Evolutionary conservation across 2,797 vertebrate species (phyloP).

Genomic region (Melanotaenia pygmaea): DNA sequence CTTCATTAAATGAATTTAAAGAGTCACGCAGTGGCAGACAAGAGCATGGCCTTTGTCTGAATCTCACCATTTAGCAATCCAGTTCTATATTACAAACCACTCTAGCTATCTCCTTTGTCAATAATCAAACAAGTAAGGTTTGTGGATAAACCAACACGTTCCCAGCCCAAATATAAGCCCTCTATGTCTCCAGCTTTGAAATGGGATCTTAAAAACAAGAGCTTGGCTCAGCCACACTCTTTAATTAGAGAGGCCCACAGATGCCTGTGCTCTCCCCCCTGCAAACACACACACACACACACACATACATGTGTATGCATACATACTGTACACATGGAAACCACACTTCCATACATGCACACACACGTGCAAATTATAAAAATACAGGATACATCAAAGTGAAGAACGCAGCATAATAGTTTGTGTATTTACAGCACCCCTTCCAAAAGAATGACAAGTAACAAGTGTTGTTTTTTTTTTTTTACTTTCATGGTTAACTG

Average conservation of each 20-base stretch:
- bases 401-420: conserved; percentile 55
- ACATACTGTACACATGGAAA: conserved; percentile 18
- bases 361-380: conserved; percentile 39
- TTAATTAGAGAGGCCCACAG: conserved; percentile 81
- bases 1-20: conserved; percentile 35
- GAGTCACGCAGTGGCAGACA: conserved; percentile 37
- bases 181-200: conserved; percentile 75
- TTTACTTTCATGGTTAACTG: conserved; percentile 35
- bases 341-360: conserved; percentile 9
- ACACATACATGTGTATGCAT: conserved; percentile 20
- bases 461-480: conserved; percentile 43
- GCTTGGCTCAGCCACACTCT: conserved; percentile 68
- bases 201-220: conserved; percentile 82
- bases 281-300: conserved; percentile 19
- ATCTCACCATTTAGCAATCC: conserved; percentile 23
- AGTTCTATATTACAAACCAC: conserved; percentile 19
- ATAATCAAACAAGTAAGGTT: conserved; percentile 50
- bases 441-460: conserved; percentile 48
- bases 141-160: conserved; percentile 71
- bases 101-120: conserved; percentile 34
- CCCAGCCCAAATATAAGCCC: conserved; percentile 76
- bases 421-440: conserved; percentile 63
- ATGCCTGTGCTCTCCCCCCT: conserved; percentile 56
- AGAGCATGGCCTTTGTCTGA: conserved; percentile 52
- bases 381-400: conserved; percentile 69